Evolutionary conservation across 2,113 vertebrate genomes (phyloP), one percentile per base, ranked within the genome.

Genomic region (Bujurquina vittata): DNA sequence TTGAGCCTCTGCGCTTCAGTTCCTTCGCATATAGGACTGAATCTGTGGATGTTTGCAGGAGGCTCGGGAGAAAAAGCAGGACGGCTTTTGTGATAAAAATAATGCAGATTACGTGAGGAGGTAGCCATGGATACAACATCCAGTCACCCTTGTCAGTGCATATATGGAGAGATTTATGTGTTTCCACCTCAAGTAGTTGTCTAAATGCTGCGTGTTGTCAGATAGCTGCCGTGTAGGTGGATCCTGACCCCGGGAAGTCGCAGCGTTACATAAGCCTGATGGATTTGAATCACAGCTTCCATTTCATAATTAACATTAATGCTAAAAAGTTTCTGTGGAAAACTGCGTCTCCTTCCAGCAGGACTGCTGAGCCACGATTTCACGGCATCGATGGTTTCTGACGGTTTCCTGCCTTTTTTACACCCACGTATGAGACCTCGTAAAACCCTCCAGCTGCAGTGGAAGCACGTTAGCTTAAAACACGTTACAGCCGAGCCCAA

Each of bases 61-160:
- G 80, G 81, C 83, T 87, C n/a, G 1, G 80, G 67, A 87, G 81
- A 61, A 75, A 87, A 88, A 85, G 60, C 84, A 81, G 87, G 75
- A 87, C 81, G 33, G 84, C 80, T 87, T 91, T 92, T 91, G 87
- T 89, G 91, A 93, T 93, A 92, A 93, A 93, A 94, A 91, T 93
- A 93, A 90, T 93, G 80, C 82, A 83, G 89, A 91, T 90, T 93
- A 86, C 85, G 82, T 89, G 91, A 86, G 91, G 78, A 91, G 90
- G 93, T 94, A 91, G 91, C 88, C 92, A 94, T 93, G 93, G 93
- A 93, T 92, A 93, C 92, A 86, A 73, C 91, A 92, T 93, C 88
- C 89, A 91, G 90, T 91, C 90, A 86, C 85, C 85, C 89, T 84
- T 86, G 88, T 91, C 86, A 84, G 86, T 74, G 90, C 90, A 91